A percentile compares a stretch with the other conserved stretches of the same genome.
Evolutionary conservation across 2,888 invertebrate genomes (phyloP).

Genomic region (Labia minor): DNA sequence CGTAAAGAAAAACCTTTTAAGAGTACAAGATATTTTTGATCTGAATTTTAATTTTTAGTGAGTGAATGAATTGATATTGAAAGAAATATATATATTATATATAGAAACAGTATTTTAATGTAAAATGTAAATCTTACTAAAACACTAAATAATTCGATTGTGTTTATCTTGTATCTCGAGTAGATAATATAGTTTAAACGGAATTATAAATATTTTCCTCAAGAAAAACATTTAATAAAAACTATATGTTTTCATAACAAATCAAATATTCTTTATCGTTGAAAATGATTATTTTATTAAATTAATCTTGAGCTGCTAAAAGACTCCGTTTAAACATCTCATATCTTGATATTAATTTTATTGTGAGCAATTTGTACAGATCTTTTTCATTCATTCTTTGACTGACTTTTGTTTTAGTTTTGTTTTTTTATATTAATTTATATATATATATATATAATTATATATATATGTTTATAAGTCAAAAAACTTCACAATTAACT

Average conservation of each 20-base stretch:
- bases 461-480: too few species aligned
- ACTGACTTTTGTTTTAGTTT: background rate
- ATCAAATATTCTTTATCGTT: background rate
- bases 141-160: background rate
- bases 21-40: constrained; percentile 13
- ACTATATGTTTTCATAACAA: background rate
- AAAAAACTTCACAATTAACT: too few species aligned
- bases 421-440: background rate
- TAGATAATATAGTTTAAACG: background rate
- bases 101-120: constrained; percentile 9
- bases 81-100: constrained; percentile 2
- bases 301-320: background rate
- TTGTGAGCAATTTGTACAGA: background rate
- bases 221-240: background rate
- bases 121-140: constrained; percentile 7
- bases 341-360: background rate
- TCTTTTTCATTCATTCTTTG: constrained; percentile 13
- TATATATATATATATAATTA: too few species aligned
- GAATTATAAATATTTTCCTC: background rate
- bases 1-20: constrained; percentile 13
- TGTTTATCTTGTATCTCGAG: constrained; percentile 3
- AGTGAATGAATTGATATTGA: constrained; percentile 1
- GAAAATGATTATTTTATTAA: too few species aligned
- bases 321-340: constrained; percentile 5
- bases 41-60: constrained; percentile 2